Base-by-base conservation (phyloP, 2,113 vertebrate species). In the Calonectris borealis region DNA sequence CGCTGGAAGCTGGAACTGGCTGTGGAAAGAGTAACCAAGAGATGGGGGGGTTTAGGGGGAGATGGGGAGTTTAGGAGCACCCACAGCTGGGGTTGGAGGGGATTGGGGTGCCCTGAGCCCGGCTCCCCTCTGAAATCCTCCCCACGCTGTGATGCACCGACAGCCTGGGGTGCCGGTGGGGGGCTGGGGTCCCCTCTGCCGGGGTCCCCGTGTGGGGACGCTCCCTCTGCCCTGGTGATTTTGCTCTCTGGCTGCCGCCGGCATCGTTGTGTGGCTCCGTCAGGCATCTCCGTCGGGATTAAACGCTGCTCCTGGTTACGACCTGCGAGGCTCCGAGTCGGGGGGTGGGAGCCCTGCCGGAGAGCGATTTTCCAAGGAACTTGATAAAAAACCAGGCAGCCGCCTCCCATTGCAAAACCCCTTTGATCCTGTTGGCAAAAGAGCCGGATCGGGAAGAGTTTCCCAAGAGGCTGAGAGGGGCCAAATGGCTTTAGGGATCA, bases 291-390 rank as follows among this genome's bases (percentile, higher is more conserved):
- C 9, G 0, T 2, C 0, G 3, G 78, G 61, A 24, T 19, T 10
- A 15, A 55, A 55, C 0, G 1, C 64, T 52, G 70, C 34, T 88
- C 31, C 87, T 10, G 31, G 16, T 44, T 31, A 5, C 4, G 7
- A 11, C 40, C 46, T 0, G 0, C 0, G 11, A 55, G 60, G 57
- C 57, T 58, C 75, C 0, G 0, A 18, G 11, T 2, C 0, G 10
- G 26, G 32, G 48, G 31, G 32, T 31, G 17, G 16, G 8, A 61
- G 20, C 26, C 13, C 29, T 22, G 52, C 16, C 3, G 4, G 51
- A n/a, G 87, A 69, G 48, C 0, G 26, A 11, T 61, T 90, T 94
- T 93, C 88, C 78, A 21, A 69, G 36, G 85, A 94, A 85, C 57
- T 72, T 7, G 40, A 76, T 58, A 14, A n/a, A 76, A 72, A 19